Evolutionary conservation across 1,140 invertebrate species (phyloP).

Genomic region (Lamellibrachia luymesi): DNA sequence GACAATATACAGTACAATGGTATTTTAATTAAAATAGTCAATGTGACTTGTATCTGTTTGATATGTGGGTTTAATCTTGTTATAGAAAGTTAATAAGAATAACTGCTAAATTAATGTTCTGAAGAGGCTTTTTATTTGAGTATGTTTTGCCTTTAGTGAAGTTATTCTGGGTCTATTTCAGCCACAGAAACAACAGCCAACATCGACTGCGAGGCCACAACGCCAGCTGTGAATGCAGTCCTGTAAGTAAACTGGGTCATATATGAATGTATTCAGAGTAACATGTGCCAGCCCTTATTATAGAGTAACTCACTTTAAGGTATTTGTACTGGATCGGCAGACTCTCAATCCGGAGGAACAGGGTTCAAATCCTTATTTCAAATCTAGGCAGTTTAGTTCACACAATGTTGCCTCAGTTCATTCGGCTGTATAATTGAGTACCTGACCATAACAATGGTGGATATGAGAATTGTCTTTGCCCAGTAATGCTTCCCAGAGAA

Average conservation of each 20-base stretch:
- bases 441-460: neutral
- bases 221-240: constrained; percentile 58
- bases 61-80: no score
- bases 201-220: constrained; percentile 55
- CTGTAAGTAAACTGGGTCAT: constrained; percentile 45
- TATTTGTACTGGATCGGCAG: no score
- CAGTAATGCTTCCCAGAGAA: no score
- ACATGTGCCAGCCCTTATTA: no score
- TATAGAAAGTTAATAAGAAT: no score
- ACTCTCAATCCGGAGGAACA: no score
- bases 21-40: neutral
- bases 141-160: neutral
- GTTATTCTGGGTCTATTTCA: constrained; percentile 31
- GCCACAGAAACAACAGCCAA: constrained; percentile 45
- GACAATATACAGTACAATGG: no score
- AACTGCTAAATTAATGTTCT: no score
- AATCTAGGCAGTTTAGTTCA: no score
- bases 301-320: no score
- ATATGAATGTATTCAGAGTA: neutral
- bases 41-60: neutral
- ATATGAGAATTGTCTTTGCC: neutral
- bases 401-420: no score
- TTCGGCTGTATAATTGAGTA: neutral
- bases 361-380: no score
- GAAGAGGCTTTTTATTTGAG: neutral